These are phyloP conservation scores for Trichopria drosophilae DNA, from an alignment of 2,888 invertebrate genomes.

Conservation along the genomic window DNA sequence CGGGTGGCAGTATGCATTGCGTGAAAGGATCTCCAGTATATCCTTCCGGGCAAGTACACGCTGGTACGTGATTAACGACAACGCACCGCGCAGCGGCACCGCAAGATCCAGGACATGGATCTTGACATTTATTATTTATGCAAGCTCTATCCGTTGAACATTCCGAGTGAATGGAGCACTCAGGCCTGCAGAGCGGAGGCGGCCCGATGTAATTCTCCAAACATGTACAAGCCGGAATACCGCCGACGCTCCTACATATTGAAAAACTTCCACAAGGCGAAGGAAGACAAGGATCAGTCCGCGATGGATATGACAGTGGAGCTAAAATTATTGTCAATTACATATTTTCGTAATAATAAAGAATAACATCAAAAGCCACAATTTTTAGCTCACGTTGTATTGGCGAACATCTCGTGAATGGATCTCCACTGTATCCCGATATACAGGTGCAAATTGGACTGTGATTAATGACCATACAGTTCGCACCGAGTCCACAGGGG, in stretches of 20 bases:
- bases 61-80: conserved; percentile 61
- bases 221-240: conserved; percentile 68
- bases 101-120: conserved; percentile 61
- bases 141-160: conserved; percentile 61
- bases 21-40: conserved; percentile 61
- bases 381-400: conserved; percentile 45
- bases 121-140: conserved; percentile 59
- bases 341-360: background rate
- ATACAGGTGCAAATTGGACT: conserved; percentile 61
- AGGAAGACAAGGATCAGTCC: conserved; percentile 69
- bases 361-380: conserved; percentile 23
- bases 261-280: conserved; percentile 84
- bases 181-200: conserved; percentile 57
- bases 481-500: conserved; percentile 63
- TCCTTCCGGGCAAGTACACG: conserved; percentile 60
- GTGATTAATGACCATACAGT: conserved; percentile 62
- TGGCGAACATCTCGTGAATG: conserved; percentile 58
- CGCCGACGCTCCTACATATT: conserved; percentile 72
- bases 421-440: conserved; percentile 60
- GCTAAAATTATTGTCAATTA: background rate
- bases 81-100: conserved; percentile 59
- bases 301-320: background rate
- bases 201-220: conserved; percentile 58
- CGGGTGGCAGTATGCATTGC: conserved; percentile 59
- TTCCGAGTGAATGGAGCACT: conserved; percentile 58